phyloP scores from a whole-genome alignment of 1,140 invertebrate species.

The Hormaphis cornu region DNA sequence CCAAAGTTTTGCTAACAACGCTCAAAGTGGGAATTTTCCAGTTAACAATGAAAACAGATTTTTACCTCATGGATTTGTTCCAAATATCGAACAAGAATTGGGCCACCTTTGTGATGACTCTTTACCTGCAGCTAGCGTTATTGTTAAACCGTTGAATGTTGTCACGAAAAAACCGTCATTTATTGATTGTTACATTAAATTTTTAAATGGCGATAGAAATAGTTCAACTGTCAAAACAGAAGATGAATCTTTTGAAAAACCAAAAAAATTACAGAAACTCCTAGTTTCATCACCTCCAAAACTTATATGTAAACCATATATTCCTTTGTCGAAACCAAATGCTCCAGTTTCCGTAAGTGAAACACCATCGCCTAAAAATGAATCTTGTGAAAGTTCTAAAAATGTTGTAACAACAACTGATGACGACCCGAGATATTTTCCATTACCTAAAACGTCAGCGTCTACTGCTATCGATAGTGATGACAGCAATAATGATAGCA shows the following conservation, averaged over 20 bases:
- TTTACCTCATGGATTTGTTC: slow-evolving; percentile 62
- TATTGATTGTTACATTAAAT: slow-evolving; percentile 75
- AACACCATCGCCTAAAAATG: neutral
- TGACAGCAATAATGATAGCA: neutral
- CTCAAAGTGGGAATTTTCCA: neutral
- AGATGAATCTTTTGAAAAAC: neutral
- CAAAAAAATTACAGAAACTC: neutral
- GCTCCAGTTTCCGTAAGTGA: neutral
- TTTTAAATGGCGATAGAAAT: slow-evolving; percentile 57
- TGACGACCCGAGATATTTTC: slow-evolving; percentile 63
- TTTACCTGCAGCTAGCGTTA: neutral
- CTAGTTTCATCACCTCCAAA: neutral
- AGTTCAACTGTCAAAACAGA: neutral
- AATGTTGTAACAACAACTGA: slow-evolving; percentile 38
- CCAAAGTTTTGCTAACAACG: neutral
- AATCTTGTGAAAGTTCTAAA: neutral
- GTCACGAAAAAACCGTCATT: slow-evolving; percentile 47
- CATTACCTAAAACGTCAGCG: slow-evolving; percentile 56
- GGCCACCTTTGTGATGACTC: slow-evolving; percentile 53
- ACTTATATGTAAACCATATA: neutral
- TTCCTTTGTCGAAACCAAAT: neutral
- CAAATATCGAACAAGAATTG: slow-evolving; percentile 75
- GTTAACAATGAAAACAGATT: neutral
- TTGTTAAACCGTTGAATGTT: neutral
- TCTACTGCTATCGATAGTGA: neutral